These are phyloP conservation scores for Autographa gamma DNA, from an alignment of 2,888 invertebrate genomes.

Conservation along the genomic window DNA sequence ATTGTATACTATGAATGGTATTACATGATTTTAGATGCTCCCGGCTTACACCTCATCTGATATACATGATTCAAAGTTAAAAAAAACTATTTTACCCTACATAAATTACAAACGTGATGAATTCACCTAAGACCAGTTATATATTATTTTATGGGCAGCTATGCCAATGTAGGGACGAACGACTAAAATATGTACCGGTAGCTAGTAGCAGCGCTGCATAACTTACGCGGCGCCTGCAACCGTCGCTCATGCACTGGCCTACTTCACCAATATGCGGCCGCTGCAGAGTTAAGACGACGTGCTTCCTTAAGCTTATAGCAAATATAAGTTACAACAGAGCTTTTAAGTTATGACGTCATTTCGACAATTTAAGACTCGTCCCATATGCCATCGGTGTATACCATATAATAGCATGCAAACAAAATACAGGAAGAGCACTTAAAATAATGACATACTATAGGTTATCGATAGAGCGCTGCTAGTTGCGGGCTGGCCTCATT, in stretches of 20 bases:
- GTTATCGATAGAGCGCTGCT: slow-evolving; percentile 28
- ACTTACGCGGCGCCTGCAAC: background rate
- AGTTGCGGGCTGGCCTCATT: slow-evolving; percentile 49
- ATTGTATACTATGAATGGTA: no score
- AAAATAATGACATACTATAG: slow-evolving; percentile 46
- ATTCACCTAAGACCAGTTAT: background rate
- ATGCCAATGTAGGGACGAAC: background rate
- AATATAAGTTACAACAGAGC: background rate
- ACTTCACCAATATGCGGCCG: background rate
- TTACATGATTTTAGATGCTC: no score
- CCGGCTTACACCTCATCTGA: no score
- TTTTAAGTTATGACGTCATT: background rate
- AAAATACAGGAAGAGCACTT: slow-evolving; percentile 38
- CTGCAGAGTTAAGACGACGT: background rate
- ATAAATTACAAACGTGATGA: slow-evolving; percentile 1
- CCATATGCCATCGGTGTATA: slow-evolving; percentile 6
- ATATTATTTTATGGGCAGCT: background rate
- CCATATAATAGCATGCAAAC: background rate
- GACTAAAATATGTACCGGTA: background rate
- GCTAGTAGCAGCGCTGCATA: background rate
- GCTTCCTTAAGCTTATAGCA: background rate
- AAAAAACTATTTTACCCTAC: no score
- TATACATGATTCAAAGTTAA: no score
- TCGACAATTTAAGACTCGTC: background rate
- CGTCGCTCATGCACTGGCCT: background rate